Evolutionary conservation across 2,797 vertebrate genomes (phyloP).

Genomic region (Limosa lapponica): DNA sequence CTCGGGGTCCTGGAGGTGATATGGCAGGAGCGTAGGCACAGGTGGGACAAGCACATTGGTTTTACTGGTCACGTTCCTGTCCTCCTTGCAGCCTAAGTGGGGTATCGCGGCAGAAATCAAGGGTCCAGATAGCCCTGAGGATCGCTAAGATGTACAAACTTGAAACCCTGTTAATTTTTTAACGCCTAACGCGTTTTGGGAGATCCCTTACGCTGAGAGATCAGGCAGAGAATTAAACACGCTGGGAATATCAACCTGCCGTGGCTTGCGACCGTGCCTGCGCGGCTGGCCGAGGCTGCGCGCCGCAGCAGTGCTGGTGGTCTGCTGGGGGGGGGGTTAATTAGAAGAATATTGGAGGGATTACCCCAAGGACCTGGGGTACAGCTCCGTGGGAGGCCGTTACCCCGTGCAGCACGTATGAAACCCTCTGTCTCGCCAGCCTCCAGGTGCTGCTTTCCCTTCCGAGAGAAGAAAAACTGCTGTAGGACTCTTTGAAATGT

Average conservation of each 20-base stretch:
- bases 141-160: neutral
- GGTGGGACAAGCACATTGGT: fast-evolving
- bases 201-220: neutral
- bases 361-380: neutral
- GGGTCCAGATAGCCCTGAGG: neutral
- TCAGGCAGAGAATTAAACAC: neutral
- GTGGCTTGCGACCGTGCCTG: fast-evolving
- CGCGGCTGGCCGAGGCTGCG: neutral
- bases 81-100: neutral
- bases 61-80: fast-evolving
- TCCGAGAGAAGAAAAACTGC: neutral
- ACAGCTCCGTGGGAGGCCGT: fast-evolving
- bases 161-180: neutral
- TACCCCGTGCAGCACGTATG: fast-evolving
- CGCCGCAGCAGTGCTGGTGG: neutral
- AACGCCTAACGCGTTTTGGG: fast-evolving
- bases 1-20: neutral
- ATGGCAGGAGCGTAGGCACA: neutral
- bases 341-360: neutral
- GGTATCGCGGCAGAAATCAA: neutral
- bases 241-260: fast-evolving
- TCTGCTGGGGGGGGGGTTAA: neutral
- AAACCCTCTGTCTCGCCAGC: neutral
- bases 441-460: neutral
- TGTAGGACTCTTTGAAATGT: neutral